Evolutionary conservation across 1,140 invertebrate species (phyloP), one percentile per base, ranked within the genome.

Genomic region (Cotesia chilonis): DNA sequence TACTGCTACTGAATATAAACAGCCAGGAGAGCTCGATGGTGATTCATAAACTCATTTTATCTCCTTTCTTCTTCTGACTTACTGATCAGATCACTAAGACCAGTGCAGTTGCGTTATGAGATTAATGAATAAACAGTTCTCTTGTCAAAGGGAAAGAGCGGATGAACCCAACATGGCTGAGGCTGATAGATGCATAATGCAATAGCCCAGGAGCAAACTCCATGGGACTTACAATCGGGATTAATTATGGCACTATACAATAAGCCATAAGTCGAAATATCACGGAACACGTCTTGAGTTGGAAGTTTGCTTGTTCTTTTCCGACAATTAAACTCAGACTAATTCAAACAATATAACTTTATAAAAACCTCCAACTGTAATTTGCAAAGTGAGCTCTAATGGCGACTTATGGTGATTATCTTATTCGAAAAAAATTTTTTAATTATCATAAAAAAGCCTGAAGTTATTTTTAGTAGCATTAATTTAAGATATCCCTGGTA

Each of bases 211-310:
- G 0, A 28, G 28, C 28, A 28, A 28, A 2, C 28, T 28, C 67
- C 72, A 72, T 76, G 20, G 79, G 79, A 81, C 81, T 83, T 80
- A 83, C 78, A 83, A 83, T 83, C 81, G 71, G 70, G 75, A 47
- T 41, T 72, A 61, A 79, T 83, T 83, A 82, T 82, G 3, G 79
- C 79, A 73, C 59, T 75, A 74, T 78, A 75, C 79, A 77, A 81
- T 82, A 82, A 77, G 71, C 70, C 41, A 75, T 72, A 68, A 47
- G 60, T 61, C 35, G 10, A 10, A 28, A 28, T 3, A 28, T 28
- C 28, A 28, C 28, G 28, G 3, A 28, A 28, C 28, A 28, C 3
- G 3, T 3, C 28, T 28, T 28, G 28, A 28, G 28, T 28, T 28
- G 28, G 3, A 28, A 28, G 28, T 28, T 28, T 28, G 28, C 28